Conservation (phyloP, 1,140 invertebrate genomes). For the Panonychus citri region DNA sequence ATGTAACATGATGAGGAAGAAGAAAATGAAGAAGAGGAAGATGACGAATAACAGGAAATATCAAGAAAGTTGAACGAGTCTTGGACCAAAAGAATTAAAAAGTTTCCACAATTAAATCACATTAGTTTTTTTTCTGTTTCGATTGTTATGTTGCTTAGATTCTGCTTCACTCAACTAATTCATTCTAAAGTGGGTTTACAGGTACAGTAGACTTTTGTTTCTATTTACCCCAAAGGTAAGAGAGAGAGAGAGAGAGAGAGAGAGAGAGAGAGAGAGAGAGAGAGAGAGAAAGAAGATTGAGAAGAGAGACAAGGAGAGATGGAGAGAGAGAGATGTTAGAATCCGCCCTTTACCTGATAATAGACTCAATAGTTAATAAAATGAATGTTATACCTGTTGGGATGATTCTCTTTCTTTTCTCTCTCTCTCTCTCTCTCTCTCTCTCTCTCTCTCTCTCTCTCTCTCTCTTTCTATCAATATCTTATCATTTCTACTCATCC, state of each 20-base stretch:
- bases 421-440: not conserved
- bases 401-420: not conserved
- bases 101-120: not conserved
- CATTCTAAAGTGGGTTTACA: not conserved
- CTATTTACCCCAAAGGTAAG: not conserved
- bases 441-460: not conserved
- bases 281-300: not conserved
- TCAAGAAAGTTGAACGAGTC: not conserved
- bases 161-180: not conserved
- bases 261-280: not conserved
- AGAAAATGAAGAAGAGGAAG: not conserved
- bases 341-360: not conserved
- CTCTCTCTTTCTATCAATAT: not conserved
- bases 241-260: not conserved
- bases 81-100: too few relatives aligned
- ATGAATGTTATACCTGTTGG: not conserved
- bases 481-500: not conserved
- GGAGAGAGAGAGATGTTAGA: not conserved
- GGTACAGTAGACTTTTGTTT: not conserved
- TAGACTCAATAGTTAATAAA: not conserved
- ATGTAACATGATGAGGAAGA: not conserved
- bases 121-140: not conserved
- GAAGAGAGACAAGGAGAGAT: not conserved
- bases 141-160: not conserved
- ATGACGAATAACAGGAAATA: not conserved